A percentile compares a stretch with the other conserved stretches of the same genome.
Conservation (phyloP, 1,140 invertebrate genomes). For the Diorhabda elongata region DNA sequence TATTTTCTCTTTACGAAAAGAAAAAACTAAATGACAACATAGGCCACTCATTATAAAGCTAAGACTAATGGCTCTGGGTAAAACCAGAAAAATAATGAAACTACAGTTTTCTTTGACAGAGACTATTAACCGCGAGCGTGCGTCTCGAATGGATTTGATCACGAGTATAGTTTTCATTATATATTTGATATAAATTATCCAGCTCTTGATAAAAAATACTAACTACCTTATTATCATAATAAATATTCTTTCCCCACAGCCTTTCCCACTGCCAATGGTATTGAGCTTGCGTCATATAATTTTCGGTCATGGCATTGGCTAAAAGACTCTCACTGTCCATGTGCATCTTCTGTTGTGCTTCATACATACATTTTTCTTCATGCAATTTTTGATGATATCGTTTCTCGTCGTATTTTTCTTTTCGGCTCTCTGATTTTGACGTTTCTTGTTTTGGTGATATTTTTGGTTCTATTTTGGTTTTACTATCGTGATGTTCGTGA, state of each 20-base stretch:
- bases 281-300: conserved; percentile 52
- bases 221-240: conserved; percentile 36
- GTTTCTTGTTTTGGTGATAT: conserved; percentile 38
- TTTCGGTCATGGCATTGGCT: conserved; percentile 52
- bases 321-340: conserved; percentile 50
- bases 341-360: conserved; percentile 35
- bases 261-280: conserved; percentile 62
- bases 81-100: too few species aligned
- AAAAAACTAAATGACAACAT: too few species aligned
- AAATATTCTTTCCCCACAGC: conserved; percentile 41
- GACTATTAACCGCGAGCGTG: too few species aligned
- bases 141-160: too few species aligned
- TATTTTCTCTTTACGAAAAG: too few species aligned
- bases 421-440: conserved; percentile 42
- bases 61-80: too few species aligned
- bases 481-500: conserved; percentile 26
- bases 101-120: too few species aligned
- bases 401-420: conserved; percentile 37
- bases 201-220: too few species aligned
- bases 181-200: too few species aligned
- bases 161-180: too few species aligned
- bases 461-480: conserved; percentile 46
- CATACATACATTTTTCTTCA: conserved; percentile 36
- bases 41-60: too few species aligned
- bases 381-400: conserved; percentile 33